phyloP scores from a whole-genome alignment of 2,888 invertebrate genomes.

The Dryobotodes eremita region DNA sequence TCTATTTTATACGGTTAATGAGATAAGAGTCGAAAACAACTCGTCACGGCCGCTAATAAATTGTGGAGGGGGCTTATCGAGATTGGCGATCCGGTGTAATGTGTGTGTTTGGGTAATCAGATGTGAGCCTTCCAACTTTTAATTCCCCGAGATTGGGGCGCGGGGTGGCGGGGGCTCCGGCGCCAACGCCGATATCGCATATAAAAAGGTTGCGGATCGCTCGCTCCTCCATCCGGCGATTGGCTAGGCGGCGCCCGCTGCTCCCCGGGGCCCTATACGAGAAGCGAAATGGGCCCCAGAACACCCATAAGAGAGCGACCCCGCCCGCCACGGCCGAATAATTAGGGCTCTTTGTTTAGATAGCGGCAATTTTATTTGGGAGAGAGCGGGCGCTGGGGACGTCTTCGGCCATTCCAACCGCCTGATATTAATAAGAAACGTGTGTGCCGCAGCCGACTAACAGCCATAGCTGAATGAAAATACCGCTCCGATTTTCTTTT shows the following conservation, averaged over 20 bases:
- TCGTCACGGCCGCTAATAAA: conserved; percentile 84
- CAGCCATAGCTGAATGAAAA: conserved; percentile 75
- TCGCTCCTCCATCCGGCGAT: conserved; percentile 90
- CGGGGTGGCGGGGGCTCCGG: conserved; percentile 81
- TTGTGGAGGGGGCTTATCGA: conserved; percentile 86
- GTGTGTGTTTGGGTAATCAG: conserved; percentile 88
- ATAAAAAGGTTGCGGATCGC: conserved; percentile 91
- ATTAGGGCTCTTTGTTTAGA: conserved; percentile 92
- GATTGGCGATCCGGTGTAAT: conserved; percentile 86
- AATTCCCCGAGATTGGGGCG: conserved; percentile 83
- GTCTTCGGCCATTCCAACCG: conserved; percentile 89
- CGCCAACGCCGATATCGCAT: conserved; percentile 88
- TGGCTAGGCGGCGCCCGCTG: conserved; percentile 92
- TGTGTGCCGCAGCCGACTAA: conserved; percentile 81
- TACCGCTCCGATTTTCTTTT: conserved; percentile 75
- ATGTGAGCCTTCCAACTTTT: conserved; percentile 88
- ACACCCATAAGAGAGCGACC: conserved; percentile 93
- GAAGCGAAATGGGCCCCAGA: conserved; percentile 93
- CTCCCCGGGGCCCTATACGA: conserved; percentile 92
- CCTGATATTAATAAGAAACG: conserved; percentile 90
- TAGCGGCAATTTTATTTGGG: conserved; percentile 92
- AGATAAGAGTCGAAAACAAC: conserved; percentile 81
- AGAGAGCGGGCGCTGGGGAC: conserved; percentile 90
- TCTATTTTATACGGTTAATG: conserved; percentile 72
- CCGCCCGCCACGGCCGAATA: conserved; percentile 92